Evolutionary conservation across 2,888 invertebrate species (phyloP).

Genomic region (Amphipyra berbera): DNA sequence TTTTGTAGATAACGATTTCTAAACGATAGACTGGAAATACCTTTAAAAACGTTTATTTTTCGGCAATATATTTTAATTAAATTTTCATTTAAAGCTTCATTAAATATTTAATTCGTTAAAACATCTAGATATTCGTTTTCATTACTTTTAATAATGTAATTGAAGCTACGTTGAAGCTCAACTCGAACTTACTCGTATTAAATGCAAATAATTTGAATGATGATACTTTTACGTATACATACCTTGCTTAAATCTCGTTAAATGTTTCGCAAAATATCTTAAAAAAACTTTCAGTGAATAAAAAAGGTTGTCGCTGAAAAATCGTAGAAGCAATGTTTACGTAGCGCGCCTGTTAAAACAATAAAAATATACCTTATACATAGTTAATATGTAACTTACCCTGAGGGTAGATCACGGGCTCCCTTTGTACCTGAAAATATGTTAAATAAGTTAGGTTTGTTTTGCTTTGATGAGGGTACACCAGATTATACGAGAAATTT

Average conservation of each 20-base stretch:
- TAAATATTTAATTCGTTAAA: background rate
- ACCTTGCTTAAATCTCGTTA: conserved; percentile 5
- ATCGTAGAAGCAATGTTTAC: conserved; percentile 22
- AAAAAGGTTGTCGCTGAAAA: conserved; percentile 21
- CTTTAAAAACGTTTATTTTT: conserved; percentile 1
- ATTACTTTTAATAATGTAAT: conserved; percentile 2
- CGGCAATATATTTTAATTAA: background rate
- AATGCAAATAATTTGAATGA: conserved; percentile 6
- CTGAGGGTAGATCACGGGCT: conserved; percentile 52
- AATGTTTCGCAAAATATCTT: too few relatives aligned
- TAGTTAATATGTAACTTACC: conserved; percentile 52
- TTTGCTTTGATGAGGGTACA: conserved; percentile 47
- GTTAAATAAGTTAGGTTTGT: conserved; percentile 56
- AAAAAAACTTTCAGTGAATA: background rate
- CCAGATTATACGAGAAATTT: conserved; percentile 30
- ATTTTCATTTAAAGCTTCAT: conserved; percentile 6
- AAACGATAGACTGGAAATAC: conserved; percentile 9
- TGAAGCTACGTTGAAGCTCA: conserved; percentile 2
- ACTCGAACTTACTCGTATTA: background rate
- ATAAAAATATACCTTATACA: conserved; percentile 42
- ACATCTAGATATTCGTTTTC: background rate
- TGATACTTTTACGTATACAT: conserved; percentile 9
- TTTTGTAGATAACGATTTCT: conserved; percentile 36
- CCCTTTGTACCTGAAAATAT: conserved; percentile 61
- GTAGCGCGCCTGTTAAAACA: conserved; percentile 36